Evolutionary conservation across 2,113 vertebrate species (phyloP).

Genomic region (Trinectes maculatus): DNA sequence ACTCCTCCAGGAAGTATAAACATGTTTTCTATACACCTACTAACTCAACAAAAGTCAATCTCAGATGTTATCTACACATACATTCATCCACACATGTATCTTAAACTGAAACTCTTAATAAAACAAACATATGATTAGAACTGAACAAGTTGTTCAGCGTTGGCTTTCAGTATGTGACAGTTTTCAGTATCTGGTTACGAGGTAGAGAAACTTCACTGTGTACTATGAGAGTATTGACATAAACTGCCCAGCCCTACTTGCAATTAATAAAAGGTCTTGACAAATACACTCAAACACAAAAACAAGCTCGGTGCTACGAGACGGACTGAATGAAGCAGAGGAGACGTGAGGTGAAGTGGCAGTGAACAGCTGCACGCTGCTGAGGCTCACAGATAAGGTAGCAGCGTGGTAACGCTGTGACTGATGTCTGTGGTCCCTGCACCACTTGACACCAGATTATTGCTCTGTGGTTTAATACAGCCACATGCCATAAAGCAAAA

Average conservation of each 20-base stretch:
- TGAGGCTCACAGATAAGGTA: constrained; percentile 38
- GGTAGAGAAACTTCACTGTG: background rate
- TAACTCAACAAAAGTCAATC: too few relatives aligned
- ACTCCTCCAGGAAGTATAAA: too few relatives aligned
- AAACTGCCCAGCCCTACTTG: background rate
- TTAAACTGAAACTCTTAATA: background rate
- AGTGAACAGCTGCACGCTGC: constrained; percentile 48
- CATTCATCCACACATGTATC: too few relatives aligned
- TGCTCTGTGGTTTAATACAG: constrained; percentile 73
- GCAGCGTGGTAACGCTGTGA: constrained; percentile 56
- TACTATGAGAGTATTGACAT: background rate
- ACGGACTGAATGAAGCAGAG: constrained; percentile 34
- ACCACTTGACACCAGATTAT: constrained; percentile 80
- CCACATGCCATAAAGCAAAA: constrained; percentile 79
- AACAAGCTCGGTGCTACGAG: constrained; percentile 23
- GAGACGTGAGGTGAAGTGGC: constrained; percentile 33
- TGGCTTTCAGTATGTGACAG: too few relatives aligned
- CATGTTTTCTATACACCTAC: too few relatives aligned
- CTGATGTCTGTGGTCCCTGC: constrained; percentile 72
- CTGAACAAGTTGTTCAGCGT: background rate
- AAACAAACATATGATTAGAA: background rate
- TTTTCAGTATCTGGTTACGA: too few relatives aligned
- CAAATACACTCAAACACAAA: constrained; percentile 12
- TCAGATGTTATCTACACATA: too few relatives aligned
- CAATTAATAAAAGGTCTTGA: background rate